Conservation (phyloP, 2,888 invertebrate genomes). For the Sipha maydis region DNA sequence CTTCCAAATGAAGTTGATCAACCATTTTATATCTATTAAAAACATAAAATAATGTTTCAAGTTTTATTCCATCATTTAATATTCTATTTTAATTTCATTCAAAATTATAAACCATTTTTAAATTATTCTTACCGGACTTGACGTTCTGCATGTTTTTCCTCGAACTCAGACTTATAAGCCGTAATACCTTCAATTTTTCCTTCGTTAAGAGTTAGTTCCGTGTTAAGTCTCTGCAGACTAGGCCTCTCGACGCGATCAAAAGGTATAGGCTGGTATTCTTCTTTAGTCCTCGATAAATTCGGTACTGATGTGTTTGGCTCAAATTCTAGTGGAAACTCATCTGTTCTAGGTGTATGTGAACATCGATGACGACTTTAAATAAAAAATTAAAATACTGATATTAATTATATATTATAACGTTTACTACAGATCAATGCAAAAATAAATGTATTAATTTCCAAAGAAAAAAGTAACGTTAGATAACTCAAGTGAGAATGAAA, state of each 20-base stretch:
- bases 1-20: constrained; percentile 79
- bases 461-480: background rate
- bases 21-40: constrained; percentile 67
- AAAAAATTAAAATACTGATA: constrained; percentile 62
- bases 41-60: background rate
- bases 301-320: constrained; percentile 64
- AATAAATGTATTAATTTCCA: background rate
- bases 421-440: background rate
- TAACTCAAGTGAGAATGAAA: background rate
- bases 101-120: background rate
- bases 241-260: constrained; percentile 67
- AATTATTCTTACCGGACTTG: constrained; percentile 70
- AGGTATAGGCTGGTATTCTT: constrained; percentile 66
- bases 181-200: constrained; percentile 69
- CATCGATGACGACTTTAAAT: constrained; percentile 83
- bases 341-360: constrained; percentile 73
- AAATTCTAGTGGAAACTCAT: constrained; percentile 66
- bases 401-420: background rate
- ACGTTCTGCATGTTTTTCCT: constrained; percentile 74
- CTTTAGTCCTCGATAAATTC: constrained; percentile 65
- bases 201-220: constrained; percentile 65
- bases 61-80: background rate
- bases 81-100: background rate
- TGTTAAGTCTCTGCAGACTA: constrained; percentile 66
- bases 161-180: constrained; percentile 75